Evolutionary conservation across 2,113 vertebrate species (phyloP).

Genomic region (Plectropomus leopardus): DNA sequence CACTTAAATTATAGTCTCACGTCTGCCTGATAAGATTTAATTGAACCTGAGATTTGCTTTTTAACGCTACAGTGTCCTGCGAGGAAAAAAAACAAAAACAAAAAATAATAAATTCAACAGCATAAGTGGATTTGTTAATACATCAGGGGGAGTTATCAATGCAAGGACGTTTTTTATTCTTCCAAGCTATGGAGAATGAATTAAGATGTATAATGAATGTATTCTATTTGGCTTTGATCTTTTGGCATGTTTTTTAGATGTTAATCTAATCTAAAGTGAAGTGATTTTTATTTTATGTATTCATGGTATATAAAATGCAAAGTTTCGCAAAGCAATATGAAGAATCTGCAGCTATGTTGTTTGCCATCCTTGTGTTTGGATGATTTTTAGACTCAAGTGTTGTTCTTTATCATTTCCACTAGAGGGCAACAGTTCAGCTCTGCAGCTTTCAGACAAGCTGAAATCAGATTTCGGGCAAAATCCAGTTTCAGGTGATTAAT

Average conservation of each 20-base stretch:
- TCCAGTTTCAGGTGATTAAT: background rate
- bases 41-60: too few relatives aligned
- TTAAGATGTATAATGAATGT: too few relatives aligned
- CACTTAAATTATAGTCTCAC: background rate
- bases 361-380: background rate
- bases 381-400: background rate
- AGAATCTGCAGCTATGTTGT: background rate
- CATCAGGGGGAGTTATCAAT: background rate
- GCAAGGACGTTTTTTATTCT: too few relatives aligned
- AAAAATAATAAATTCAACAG: background rate
- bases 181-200: background rate
- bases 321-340: background rate
- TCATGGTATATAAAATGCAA: background rate
- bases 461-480: background rate
- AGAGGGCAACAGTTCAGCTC: slow-evolving; percentile 1
- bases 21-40: background rate
- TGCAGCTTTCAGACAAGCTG: too few relatives aligned
- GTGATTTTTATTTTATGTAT: background rate
- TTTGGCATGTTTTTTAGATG: background rate
- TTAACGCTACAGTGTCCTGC: too few relatives aligned
- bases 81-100: too few relatives aligned
- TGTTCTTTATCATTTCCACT: background rate
- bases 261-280: background rate
- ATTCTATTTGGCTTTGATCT: too few relatives aligned
- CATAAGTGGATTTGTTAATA: background rate